A percentile compares a stretch with the other conserved stretches of the same genome.
Conservation (phyloP, 37 sponge, comb jelly and placozoan species). For the Sycon ciliatum region DNA sequence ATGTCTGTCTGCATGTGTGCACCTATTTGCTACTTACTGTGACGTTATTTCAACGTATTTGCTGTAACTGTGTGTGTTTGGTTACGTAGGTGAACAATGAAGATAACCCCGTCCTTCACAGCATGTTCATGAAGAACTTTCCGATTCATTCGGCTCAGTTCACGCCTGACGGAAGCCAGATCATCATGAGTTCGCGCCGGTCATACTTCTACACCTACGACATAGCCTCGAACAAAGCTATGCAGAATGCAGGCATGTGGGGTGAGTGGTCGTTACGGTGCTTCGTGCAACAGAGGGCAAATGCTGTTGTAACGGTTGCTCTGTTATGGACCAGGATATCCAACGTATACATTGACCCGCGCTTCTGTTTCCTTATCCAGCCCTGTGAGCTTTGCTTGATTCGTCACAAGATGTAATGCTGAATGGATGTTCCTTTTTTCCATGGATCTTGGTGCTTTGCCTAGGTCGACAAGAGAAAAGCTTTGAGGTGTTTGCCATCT, state of each 20-base stretch:
- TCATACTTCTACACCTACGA: slow-evolving; percentile 71
- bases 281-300: no score
- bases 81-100: slow-evolving; percentile 56
- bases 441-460: no score
- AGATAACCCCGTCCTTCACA: slow-evolving; percentile 59
- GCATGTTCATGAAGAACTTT: slow-evolving; percentile 58
- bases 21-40: background rate
- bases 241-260: slow-evolving; percentile 53
- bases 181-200: slow-evolving; percentile 54
- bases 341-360: no score
- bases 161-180: slow-evolving; percentile 58
- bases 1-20: background rate
- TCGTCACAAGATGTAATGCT: no score
- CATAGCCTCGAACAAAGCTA: slow-evolving; percentile 63
- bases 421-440: no score
- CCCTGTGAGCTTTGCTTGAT: no score
- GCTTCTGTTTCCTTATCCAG: no score
- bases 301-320: no score
- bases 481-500: slow-evolving; percentile 52
- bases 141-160: slow-evolving; percentile 73
- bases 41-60: background rate
- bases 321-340: no score
- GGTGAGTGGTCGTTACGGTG: slow-evolving; percentile 24
- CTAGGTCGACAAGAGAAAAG: slow-evolving; percentile 52
- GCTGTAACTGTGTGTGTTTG: background rate